phyloP scores from a whole-genome alignment of 2,113 vertebrate genomes.

The Oncorhynchus nerka region DNA sequence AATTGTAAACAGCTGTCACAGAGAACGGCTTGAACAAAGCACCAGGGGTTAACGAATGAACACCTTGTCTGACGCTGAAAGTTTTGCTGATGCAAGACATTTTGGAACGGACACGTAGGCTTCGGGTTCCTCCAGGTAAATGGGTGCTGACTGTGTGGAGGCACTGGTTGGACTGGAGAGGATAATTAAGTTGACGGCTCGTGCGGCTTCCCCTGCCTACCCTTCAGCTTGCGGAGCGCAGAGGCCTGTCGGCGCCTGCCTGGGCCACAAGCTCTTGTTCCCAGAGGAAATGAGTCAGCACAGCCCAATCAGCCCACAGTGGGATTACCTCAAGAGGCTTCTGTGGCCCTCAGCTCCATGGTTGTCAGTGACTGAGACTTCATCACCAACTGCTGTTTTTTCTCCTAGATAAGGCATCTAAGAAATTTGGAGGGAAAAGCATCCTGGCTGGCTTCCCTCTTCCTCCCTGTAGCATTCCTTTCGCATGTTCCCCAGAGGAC shows the following conservation, averaged over 20 bases:
- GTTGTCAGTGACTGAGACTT: too few relatives aligned
- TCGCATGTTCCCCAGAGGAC: background rate
- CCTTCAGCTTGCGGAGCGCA: background rate
- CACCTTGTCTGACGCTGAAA: background rate
- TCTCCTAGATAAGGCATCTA: too few relatives aligned
- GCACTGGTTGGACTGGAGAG: background rate
- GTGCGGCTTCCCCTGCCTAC: background rate
- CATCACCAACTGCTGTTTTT: too few relatives aligned
- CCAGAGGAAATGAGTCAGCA: background rate
- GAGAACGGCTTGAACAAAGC: background rate
- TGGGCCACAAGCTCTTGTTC: background rate
- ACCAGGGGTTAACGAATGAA: background rate
- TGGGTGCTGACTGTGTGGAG: background rate
- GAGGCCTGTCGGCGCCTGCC: background rate
- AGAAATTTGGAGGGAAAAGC: too few relatives aligned
- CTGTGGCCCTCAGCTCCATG: background rate
- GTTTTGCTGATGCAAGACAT: background rate
- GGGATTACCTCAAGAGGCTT: background rate
- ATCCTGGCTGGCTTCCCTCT: background rate
- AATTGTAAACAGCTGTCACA: constrained; percentile 54
- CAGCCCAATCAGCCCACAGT: background rate
- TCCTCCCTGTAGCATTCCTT: background rate
- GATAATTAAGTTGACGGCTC: constrained; percentile 19
- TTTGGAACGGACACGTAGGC: background rate
- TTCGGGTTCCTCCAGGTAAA: constrained; percentile 4